Conservation (phyloP, 37 sponge, comb jelly and placozoan genomes). For the Amphimedon queenslandica region DNA sequence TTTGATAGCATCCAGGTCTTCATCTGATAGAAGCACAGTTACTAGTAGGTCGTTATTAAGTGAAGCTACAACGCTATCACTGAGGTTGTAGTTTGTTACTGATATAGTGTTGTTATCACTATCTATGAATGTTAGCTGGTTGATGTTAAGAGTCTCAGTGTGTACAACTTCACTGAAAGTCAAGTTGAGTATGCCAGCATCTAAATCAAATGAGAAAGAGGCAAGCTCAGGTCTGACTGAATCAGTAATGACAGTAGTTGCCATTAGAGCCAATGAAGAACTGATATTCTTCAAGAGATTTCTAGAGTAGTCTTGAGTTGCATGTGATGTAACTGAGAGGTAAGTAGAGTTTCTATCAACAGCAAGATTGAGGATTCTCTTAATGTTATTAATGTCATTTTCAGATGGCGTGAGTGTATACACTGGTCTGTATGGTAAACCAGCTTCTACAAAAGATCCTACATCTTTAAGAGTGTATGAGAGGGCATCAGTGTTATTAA, state of each 20-base stretch:
- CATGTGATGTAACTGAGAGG: slow-evolving; percentile 46
- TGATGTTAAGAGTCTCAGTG: slow-evolving; percentile 50
- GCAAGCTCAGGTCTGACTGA: slow-evolving; percentile 35
- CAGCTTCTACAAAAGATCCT: slow-evolving; percentile 30
- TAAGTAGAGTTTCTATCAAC: slow-evolving; percentile 43
- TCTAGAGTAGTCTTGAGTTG: slow-evolving; percentile 50
- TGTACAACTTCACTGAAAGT: slow-evolving; percentile 73
- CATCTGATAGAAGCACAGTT: slow-evolving; percentile 34
- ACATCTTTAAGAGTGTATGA: slow-evolving; percentile 34
- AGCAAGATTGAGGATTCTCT: slow-evolving; percentile 68
- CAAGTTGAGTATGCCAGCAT: slow-evolving; percentile 48
- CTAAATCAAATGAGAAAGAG: slow-evolving; percentile 59
- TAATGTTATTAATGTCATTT: slow-evolving; percentile 62
- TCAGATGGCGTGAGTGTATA: slow-evolving; percentile 48
- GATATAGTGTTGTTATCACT: background rate
- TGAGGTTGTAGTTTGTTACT: slow-evolving; percentile 38
- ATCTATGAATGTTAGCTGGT: slow-evolving; percentile 37
- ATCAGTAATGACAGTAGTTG: slow-evolving; percentile 37
- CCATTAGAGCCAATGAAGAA: slow-evolving; percentile 34
- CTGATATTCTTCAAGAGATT: slow-evolving; percentile 19
- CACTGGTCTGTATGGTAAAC: slow-evolving; percentile 36
- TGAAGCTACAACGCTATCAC: slow-evolving; percentile 26
- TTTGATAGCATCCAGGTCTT: slow-evolving; percentile 76
- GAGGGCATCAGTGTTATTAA: slow-evolving; percentile 15
- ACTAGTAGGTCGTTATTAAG: slow-evolving; percentile 51